Base-by-base conservation (phyloP, 2,797 vertebrate genomes). In the Paedocypris micromegethes region DNA sequence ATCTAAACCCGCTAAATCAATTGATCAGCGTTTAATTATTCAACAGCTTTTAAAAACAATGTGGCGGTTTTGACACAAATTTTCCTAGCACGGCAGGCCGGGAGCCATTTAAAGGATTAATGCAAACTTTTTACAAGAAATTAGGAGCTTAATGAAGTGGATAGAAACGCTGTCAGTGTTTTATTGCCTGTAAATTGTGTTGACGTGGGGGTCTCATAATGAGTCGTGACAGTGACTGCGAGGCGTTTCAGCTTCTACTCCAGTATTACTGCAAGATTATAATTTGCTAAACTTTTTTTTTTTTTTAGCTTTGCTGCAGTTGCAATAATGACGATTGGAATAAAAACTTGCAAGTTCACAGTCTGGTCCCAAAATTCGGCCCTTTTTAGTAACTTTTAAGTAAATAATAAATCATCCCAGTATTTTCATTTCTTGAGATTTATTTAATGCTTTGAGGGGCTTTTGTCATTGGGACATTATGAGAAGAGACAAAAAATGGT, bases 61-160 rank as follows among this genome's bases (percentile, higher is more conserved):
- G 23, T 56, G 52, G 8, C 58, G 59, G 68, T 53, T 52, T 61
- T 66, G 40, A 70, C 67, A 66, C 56, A 74, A 49, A 57, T 83
- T 78, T 81, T 82, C 83, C 65, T 46, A 91, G 89, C 83, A 81
- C 86, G 80, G 84, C 68, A 67, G 90, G 88, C n/a, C 40, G 63
- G n/a, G 90, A 92, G 90, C 89, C 88, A 87, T 89, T 88, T 81
- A 87, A 88, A 89, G 90, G 88, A 92, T 92, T 93, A 93, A 93
- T 93, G 91, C 89, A 80, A 88, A 87, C 87, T 88, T 92, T 92
- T 93, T 90, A 90, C 89, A 92, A 93, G 89, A 93, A 95, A 95
- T 92, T 91, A 94, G 89, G 87, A 90, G 89, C 88, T 88, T 94
- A 94, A 95, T 93, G 88, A 94, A 94, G 90, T 92, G 90, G 88